These are phyloP conservation scores for Leptestheria dahalacensis DNA, from an alignment of 1,140 invertebrate species.

Conservation along the genomic window DNA sequence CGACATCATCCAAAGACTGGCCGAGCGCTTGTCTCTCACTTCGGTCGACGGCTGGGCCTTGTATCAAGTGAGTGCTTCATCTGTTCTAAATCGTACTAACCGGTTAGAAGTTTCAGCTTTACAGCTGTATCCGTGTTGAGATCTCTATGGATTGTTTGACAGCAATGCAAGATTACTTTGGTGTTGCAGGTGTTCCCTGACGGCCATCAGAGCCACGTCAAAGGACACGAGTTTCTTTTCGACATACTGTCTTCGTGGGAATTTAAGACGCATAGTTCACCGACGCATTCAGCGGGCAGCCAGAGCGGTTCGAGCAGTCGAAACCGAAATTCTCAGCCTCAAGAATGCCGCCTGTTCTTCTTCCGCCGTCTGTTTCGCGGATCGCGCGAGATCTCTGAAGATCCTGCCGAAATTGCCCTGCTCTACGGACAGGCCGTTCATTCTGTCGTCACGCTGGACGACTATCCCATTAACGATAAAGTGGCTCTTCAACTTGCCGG, in stretches of 20 bases:
- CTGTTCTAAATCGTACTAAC: neutral
- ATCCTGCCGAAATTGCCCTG: slow-evolving; percentile 87
- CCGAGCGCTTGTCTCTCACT: slow-evolving; percentile 69
- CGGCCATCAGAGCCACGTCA: slow-evolving; percentile 78
- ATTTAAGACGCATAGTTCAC: slow-evolving; percentile 40
- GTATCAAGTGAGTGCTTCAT: slow-evolving; percentile 38
- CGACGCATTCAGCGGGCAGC: neutral
- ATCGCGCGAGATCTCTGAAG: slow-evolving; percentile 79
- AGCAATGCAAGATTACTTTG: too few species aligned
- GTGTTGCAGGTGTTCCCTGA: slow-evolving; percentile 44
- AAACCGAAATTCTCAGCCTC: slow-evolving; percentile 29
- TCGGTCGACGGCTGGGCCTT: slow-evolving; percentile 86
- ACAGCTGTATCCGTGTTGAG: too few species aligned
- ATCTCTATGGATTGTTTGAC: too few species aligned
- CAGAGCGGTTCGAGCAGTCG: neutral
- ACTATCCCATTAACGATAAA: slow-evolving; percentile 86
- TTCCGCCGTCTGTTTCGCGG: slow-evolving; percentile 76
- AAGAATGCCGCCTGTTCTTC: slow-evolving; percentile 85
- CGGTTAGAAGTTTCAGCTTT: too few species aligned
- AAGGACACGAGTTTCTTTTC: slow-evolving; percentile 80
- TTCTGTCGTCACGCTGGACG: slow-evolving; percentile 85
- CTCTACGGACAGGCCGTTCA: slow-evolving; percentile 90
- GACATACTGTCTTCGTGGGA: slow-evolving; percentile 90
- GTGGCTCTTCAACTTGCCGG: slow-evolving; percentile 85
- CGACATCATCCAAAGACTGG: slow-evolving; percentile 73